A percentile compares a stretch with the other conserved stretches of the same genome.
Evolutionary conservation across 37 sponge, comb jelly and placozoan species (phyloP).

Genomic region (Theonella swinhoei): DNA sequence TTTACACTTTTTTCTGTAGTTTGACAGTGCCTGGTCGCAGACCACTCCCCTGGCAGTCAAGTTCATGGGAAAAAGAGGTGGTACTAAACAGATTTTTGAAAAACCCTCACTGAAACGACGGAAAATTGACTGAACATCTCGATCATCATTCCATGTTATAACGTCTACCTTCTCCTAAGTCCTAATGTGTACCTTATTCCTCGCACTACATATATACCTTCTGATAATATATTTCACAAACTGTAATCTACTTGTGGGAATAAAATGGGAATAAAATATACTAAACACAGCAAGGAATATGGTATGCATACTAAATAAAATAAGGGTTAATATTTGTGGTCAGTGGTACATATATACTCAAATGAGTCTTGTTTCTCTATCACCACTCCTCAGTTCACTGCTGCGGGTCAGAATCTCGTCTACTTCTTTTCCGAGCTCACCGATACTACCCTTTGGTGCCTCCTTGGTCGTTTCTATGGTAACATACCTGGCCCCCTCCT

Average conservation of each 20-base stretch:
- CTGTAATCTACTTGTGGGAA: too few relatives aligned
- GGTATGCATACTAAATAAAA: too few relatives aligned
- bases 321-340: too few relatives aligned
- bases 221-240: too few relatives aligned
- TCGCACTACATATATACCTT: not conserved
- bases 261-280: too few relatives aligned
- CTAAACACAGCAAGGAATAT: too few relatives aligned
- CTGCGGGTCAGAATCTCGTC: not conserved
- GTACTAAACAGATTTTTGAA: conserved; percentile 77
- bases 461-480: not conserved
- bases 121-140: conserved; percentile 36
- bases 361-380: too few relatives aligned
- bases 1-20: conserved; percentile 19
- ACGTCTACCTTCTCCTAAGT: not conserved
- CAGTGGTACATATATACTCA: too few relatives aligned
- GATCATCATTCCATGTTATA: not conserved
- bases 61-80: conserved; percentile 86
- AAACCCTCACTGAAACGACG: conserved; percentile 87
- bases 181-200: not conserved
- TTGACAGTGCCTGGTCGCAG: conserved; percentile 90
- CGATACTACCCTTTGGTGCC: not conserved
- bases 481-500: not conserved
- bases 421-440: not conserved
- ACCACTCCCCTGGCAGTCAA: conserved; percentile 79
- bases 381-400: too few relatives aligned